phyloP scores from a whole-genome alignment of 2,113 vertebrate genomes.

The Myotis lucifugus region DNA sequence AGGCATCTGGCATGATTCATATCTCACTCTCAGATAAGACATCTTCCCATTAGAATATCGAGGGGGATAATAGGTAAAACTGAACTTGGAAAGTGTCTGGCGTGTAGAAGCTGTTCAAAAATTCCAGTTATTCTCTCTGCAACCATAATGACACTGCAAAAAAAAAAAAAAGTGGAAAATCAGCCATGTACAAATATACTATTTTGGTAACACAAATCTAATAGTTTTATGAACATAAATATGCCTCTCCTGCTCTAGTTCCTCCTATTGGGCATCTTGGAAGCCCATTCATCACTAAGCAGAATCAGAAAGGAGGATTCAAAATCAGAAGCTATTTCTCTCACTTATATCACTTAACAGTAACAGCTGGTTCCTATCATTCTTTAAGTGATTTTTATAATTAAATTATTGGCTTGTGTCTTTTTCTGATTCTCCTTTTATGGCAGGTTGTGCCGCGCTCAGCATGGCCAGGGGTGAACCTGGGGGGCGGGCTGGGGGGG shows the following conservation, averaged over 20 bases:
- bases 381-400: not conserved
- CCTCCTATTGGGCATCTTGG: not conserved
- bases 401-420: not conserved
- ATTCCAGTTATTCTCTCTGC: not conserved
- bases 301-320: conserved; percentile 3
- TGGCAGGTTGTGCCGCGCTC: not conserved
- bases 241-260: not conserved
- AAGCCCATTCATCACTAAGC: not conserved
- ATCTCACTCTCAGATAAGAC: conserved; percentile 14
- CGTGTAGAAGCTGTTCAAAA: conserved; percentile 7
- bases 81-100: not conserved
- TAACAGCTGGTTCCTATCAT: not conserved
- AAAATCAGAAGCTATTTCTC: not conserved
- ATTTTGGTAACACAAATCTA: not conserved
- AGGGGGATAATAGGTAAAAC: conserved; percentile 12
- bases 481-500: too few species aligned
- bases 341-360: not conserved
- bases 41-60: not conserved
- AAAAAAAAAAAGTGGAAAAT: not conserved
- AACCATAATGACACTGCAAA: not conserved
- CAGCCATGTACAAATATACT: not conserved
- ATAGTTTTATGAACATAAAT: not conserved
- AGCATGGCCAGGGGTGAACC: too few species aligned
- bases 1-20: not conserved
- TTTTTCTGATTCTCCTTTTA: not conserved